Evolutionary conservation across 2,797 vertebrate species (phyloP).

Genomic region (Pristis pectinata): DNA sequence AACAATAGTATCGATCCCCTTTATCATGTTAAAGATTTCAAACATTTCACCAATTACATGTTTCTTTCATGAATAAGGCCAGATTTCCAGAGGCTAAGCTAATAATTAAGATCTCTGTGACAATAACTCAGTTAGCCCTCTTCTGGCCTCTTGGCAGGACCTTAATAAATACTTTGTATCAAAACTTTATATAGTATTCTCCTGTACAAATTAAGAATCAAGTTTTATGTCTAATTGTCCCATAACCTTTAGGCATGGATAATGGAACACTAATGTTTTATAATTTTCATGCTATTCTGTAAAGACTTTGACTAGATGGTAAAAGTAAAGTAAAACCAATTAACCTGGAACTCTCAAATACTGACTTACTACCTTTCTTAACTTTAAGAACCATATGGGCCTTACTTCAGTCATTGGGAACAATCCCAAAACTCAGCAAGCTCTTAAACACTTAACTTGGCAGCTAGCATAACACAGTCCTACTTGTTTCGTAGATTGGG

Average conservation of each 20-base stretch:
- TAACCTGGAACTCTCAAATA: background rate
- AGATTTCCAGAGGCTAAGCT: background rate
- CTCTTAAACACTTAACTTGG: background rate
- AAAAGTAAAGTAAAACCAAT: background rate
- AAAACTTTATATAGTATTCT: background rate
- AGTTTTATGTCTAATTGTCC: background rate
- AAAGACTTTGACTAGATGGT: too few species aligned
- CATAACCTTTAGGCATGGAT: background rate
- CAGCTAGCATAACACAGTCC: background rate
- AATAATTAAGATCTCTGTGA: background rate
- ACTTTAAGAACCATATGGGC: background rate
- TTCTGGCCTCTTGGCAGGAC: background rate
- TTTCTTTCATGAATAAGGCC: background rate
- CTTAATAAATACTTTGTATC: background rate
- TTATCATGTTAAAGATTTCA: background rate
- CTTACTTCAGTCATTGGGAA: background rate
- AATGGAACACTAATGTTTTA: background rate
- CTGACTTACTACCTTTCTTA: background rate
- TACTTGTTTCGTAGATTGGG: background rate
- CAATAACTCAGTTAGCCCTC: background rate
- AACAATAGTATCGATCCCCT: background rate
- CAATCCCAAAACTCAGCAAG: background rate
- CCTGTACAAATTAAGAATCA: background rate
- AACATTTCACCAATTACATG: too few species aligned
- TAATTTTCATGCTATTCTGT: background rate